A percentile compares a stretch with the other conserved stretches of the same genome.
Conservation (phyloP, 2,113 vertebrate species). For the Brachypteracias leptosomus region DNA sequence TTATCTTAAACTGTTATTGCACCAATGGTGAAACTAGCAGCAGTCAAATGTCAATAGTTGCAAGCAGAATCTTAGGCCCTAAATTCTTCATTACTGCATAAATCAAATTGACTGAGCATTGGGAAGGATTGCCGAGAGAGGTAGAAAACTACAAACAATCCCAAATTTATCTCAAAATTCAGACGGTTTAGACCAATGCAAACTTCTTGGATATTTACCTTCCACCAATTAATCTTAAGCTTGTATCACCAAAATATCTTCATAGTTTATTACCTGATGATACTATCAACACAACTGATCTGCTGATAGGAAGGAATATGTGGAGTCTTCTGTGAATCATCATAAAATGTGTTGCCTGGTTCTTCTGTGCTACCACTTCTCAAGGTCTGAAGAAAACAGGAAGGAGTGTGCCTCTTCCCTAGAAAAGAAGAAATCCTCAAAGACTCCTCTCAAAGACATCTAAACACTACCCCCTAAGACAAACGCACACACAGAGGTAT, state of each 20-base stretch:
- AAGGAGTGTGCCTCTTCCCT: constrained; percentile 41
- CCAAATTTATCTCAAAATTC: neutral
- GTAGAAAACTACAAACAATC: neutral
- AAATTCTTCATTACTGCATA: neutral
- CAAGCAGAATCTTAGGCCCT: neutral
- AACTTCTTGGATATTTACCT: neutral
- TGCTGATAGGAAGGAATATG: constrained; percentile 88
- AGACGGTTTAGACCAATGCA: neutral
- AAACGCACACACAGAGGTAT: neutral
- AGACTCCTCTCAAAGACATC: neutral
- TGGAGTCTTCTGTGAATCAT: constrained; percentile 64
- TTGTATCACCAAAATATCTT: neutral
- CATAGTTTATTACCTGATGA: constrained; percentile 78
- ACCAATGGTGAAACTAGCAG: neutral
- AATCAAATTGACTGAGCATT: neutral
- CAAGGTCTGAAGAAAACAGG: constrained; percentile 2
- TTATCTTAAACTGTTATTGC: neutral
- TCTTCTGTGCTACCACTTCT: constrained; percentile 53
- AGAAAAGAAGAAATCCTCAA: neutral
- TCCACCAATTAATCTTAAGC: neutral
- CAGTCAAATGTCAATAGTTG: fast-evolving
- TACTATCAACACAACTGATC: constrained; percentile 89
- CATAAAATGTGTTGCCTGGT: neutral
- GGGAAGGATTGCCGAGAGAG: neutral
- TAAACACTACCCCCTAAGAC: neutral